phyloP scores from a whole-genome alignment of 1,140 invertebrate genomes.

The Dreissena rostriformis region DNA sequence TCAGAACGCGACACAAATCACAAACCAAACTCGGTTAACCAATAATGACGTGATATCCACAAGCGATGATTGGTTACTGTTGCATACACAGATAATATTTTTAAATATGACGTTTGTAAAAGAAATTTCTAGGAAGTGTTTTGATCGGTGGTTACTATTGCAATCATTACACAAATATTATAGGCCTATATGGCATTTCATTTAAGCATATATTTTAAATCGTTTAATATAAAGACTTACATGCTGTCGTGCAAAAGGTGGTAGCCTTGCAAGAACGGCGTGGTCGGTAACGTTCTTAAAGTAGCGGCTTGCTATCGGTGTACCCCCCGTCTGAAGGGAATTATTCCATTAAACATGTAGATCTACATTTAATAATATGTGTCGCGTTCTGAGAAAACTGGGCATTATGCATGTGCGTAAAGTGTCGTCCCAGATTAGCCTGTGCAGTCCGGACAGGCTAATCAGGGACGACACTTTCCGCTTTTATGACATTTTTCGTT shows the following conservation, averaged over 20 bases:
- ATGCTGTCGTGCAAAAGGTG: background rate
- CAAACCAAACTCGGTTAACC: too few species aligned
- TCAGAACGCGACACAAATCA: too few species aligned
- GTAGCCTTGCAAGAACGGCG: background rate
- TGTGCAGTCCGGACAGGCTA: too few species aligned
- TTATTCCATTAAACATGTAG: too few species aligned
- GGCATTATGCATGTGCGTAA: too few species aligned
- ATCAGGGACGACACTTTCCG: too few species aligned
- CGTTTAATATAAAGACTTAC: slow-evolving; percentile 2
- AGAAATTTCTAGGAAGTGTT: background rate
- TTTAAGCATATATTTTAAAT: background rate
- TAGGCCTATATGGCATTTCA: background rate
- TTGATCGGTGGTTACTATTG: background rate
- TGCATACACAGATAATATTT: background rate
- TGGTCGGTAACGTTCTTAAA: slow-evolving; percentile 8
- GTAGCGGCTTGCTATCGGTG: background rate
- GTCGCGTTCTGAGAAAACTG: too few species aligned
- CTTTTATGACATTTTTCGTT: too few species aligned
- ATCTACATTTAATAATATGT: too few species aligned
- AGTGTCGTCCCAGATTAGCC: too few species aligned
- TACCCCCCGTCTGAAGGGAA: slow-evolving; percentile 12
- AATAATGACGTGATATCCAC: background rate
- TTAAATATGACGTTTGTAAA: background rate
- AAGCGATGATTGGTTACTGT: background rate
- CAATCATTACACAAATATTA: too few species aligned